Conservation (phyloP, 2,888 invertebrate species). For the Chesias legatella region DNA sequence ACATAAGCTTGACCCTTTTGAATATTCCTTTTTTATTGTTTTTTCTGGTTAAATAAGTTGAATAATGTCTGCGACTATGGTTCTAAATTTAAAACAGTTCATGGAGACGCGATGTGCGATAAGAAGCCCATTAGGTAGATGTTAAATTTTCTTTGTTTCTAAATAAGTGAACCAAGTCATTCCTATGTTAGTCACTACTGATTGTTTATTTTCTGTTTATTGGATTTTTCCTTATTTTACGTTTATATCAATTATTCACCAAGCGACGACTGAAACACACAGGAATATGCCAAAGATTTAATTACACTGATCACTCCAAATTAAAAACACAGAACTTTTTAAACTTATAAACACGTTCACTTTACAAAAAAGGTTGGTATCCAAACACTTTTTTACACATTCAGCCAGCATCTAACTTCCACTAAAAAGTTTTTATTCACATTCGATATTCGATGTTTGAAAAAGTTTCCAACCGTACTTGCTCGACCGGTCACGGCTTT, state of each 20-base stretch:
- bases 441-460: slow-evolving; percentile 17
- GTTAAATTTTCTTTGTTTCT: slow-evolving; percentile 8
- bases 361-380: no score
- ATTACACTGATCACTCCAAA: slow-evolving; percentile 1
- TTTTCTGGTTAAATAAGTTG: no score
- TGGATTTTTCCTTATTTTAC: slow-evolving; percentile 6
- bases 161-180: slow-evolving; percentile 6
- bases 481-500: slow-evolving; percentile 46
- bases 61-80: no score
- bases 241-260: no score
- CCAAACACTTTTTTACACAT: no score
- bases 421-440: slow-evolving; percentile 14
- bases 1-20: no score
- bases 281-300: background rate
- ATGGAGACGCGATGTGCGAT: no score
- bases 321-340: background rate
- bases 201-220: slow-evolving; percentile 5
- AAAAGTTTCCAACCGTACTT: slow-evolving; percentile 21
- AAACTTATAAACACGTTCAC: slow-evolving; percentile 2
- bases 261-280: no score
- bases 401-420: slow-evolving; percentile 13
- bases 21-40: no score
- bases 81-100: no score
- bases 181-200: slow-evolving; percentile 10
- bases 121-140: background rate